Conservation (phyloP, 1,140 invertebrate genomes). For the Bombus waltoni region DNA sequence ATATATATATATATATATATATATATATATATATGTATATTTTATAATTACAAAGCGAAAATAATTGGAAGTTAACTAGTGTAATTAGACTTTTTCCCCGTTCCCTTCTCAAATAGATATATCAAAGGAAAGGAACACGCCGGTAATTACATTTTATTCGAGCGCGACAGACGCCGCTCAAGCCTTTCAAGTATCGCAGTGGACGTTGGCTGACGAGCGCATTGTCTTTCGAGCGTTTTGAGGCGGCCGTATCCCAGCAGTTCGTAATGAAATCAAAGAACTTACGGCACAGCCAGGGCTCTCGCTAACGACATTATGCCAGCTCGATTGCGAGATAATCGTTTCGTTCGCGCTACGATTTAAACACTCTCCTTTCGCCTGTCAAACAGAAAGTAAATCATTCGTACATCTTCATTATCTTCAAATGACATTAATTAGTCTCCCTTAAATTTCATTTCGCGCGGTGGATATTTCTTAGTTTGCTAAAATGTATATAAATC, state of each 20-base stretch:
- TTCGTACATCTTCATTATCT: too few species aligned
- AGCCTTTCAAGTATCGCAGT: conserved; percentile 26
- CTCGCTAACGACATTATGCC: conserved; percentile 20
- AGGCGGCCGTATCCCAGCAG: not conserved
- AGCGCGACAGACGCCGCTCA: conserved; percentile 17
- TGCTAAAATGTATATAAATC: too few species aligned
- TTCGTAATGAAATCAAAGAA: conserved; percentile 38
- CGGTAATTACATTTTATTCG: conserved; percentile 11
- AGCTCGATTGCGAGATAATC: conserved; percentile 21
- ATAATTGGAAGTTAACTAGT: not conserved
- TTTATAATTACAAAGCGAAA: not conserved
- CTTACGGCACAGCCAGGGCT: not conserved
- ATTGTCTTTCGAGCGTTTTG: conserved; percentile 17
- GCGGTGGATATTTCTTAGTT: not conserved
- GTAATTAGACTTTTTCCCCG: not conserved
- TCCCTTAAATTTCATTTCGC: not conserved
- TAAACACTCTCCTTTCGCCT: not conserved
- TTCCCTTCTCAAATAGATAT: not conserved
- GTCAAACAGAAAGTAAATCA: not conserved
- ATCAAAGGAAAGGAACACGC: not conserved
- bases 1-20: too few species aligned
- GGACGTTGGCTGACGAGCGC: not conserved
- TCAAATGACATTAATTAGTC: too few species aligned
- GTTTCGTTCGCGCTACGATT: not conserved
- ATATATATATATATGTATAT: too few species aligned